Evolutionary conservation across 2,888 invertebrate genomes (phyloP).

Genomic region (Cataglyphis albicans): DNA sequence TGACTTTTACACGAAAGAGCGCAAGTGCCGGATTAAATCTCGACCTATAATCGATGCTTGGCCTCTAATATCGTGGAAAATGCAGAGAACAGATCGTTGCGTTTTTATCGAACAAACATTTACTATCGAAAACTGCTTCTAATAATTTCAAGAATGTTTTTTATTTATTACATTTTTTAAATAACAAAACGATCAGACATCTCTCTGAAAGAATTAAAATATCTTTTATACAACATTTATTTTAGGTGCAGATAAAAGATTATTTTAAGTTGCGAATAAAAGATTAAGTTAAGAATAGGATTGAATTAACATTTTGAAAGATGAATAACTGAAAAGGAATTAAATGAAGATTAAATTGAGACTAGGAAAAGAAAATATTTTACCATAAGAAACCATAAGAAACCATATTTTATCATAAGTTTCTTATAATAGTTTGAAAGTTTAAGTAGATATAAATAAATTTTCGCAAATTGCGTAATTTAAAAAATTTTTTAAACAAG

Average conservation of each 20-base stretch:
- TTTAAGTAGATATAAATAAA: neutral
- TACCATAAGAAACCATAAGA: neutral
- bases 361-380: neutral
- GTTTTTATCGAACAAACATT: neutral
- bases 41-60: conserved; percentile 28
- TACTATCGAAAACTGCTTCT: neutral
- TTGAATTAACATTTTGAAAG: conserved; percentile 3
- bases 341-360: neutral
- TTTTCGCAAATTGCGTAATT: neutral
- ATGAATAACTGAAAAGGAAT: conserved; percentile 10
- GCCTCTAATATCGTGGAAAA: conserved; percentile 24
- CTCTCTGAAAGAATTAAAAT: neutral
- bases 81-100: neutral
- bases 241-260: conserved; percentile 8
- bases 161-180: neutral
- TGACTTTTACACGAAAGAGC: conserved; percentile 48
- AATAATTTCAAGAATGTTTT: neutral
- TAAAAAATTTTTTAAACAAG: neutral
- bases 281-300: neutral
- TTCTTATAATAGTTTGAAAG: conserved; percentile 8
- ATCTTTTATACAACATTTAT: conserved; percentile 4
- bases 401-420: too few relatives aligned
- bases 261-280: conserved; percentile 14
- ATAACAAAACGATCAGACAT: neutral
- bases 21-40: conserved; percentile 38